Evolutionary conservation across 2,888 invertebrate species (phyloP), one percentile per base, ranked within the genome.

Genomic region (Agrochola lychnidis): DNA sequence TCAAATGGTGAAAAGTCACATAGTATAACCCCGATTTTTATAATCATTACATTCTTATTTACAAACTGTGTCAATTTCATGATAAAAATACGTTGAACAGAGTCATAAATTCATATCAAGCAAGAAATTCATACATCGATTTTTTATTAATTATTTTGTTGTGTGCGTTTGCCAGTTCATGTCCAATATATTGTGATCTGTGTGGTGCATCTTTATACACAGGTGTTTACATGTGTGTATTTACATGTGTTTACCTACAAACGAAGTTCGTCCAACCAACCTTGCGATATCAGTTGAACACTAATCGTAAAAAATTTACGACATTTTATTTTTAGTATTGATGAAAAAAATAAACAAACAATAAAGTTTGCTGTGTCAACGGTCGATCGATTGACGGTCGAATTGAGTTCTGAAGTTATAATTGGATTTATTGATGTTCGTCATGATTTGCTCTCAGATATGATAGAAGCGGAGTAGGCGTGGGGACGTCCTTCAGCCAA

Each of bases 241-340:
- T 48, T 64, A 19, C 25, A 25, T 75, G 51, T 77, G 61, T 70
- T 78, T 85, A 75, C 56, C n/a, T 40, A 40, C 78, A 79, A 40
- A 30, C 25, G 16, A 45, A 89, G 92, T 92, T 91, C 90, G 78
- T 92, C 92, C 89, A 93, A 91, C 92, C 89, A 92, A 91, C 92
- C 91, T 91, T 91, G 90, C 77, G 86, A 87, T 89, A 88, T 84
- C 83, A 84, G 70, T 87, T 82, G 83, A 82, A 87, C 84, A 85
- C 83, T 76, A 87, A 87, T 88, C 89, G 87, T 88, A 82, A 89
- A 85, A 83, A 64, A 64, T 80, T 88, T 89, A 87, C 82, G 83
- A 86, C 81, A 64, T 79, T 87, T 88, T 90, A 89, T 90, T 90
- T 90, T 88, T 87, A 88, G 85, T 82, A 56, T 82, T 74, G 36